Evolutionary conservation across 92 coral and sea anemone genomes (phyloP).

Genomic region (Palythoa grandis): DNA sequence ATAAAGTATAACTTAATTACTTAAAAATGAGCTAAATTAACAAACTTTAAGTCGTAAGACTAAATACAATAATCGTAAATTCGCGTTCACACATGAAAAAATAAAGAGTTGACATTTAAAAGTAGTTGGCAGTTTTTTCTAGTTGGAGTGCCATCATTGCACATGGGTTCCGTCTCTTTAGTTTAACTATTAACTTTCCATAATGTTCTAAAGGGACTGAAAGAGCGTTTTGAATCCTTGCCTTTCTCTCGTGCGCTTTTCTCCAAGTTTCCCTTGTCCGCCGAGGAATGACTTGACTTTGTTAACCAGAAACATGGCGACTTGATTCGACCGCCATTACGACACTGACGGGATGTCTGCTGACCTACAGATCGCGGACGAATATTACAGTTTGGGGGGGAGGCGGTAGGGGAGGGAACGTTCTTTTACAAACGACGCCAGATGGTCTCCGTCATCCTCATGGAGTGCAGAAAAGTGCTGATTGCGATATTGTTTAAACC

Average conservation of each 20-base stretch:
- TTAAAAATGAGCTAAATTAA: neutral
- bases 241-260: constrained; percentile 29
- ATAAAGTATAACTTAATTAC: too few species aligned
- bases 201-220: too few species aligned
- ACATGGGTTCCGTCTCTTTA: neutral
- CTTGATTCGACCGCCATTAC: constrained; percentile 47
- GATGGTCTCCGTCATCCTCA: neutral
- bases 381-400: neutral
- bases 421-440: neutral
- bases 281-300: constrained; percentile 27
- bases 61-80: neutral
- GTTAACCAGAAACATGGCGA: constrained; percentile 43
- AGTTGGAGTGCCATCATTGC: neutral
- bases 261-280: constrained; percentile 18
- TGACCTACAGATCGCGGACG: constrained; percentile 28
- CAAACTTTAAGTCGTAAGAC: too few species aligned
- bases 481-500: too few species aligned
- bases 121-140: neutral
- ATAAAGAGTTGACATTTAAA: neutral
- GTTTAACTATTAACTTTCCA: neutral
- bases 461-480: too few species aligned
- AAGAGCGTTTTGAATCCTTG: neutral
- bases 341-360: constrained; percentile 9
- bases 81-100: neutral
- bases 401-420: neutral